Conservation (phyloP, 2,888 invertebrate genomes). For the Brachypalpus laphriformis region DNA sequence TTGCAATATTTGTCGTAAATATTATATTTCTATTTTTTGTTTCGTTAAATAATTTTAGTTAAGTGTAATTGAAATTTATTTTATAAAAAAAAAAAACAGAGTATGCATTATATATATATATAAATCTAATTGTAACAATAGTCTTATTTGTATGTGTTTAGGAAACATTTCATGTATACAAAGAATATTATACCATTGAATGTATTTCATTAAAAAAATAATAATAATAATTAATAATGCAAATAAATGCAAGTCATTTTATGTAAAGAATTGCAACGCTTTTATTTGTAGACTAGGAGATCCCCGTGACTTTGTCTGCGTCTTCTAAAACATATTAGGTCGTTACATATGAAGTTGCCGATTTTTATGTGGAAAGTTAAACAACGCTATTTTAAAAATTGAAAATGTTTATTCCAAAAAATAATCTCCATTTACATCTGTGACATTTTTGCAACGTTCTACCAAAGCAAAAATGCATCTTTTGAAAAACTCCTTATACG, state of each 20-base stretch:
- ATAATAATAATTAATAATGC: background rate
- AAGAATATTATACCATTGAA: slow-evolving; percentile 65
- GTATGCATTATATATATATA: slow-evolving; percentile 28
- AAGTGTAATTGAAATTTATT: slow-evolving; percentile 32
- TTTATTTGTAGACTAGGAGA: background rate
- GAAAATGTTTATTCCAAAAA: too few relatives aligned
- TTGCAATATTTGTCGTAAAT: slow-evolving; percentile 32
- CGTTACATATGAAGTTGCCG: too few relatives aligned
- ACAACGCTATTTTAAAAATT: too few relatives aligned
- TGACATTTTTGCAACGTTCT: too few relatives aligned
- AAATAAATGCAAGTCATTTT: slow-evolving; percentile 45
- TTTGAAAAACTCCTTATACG: too few relatives aligned
- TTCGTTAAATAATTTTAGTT: slow-evolving; percentile 49
- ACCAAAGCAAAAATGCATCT: too few relatives aligned
- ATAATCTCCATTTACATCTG: too few relatives aligned
- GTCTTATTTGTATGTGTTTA: slow-evolving; percentile 48
- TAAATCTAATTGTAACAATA: slow-evolving; percentile 14
- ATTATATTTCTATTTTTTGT: slow-evolving; percentile 21
- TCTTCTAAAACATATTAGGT: too few relatives aligned
- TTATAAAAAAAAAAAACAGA: slow-evolving; percentile 18
- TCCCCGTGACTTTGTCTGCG: too few relatives aligned
- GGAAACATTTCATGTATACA: slow-evolving; percentile 52
- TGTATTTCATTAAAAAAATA: slow-evolving; percentile 54
- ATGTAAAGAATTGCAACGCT: background rate
- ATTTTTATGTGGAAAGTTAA: too few relatives aligned